These are phyloP conservation scores for Meloe dianella DNA, from an alignment of 2,888 invertebrate genomes.

Conservation along the genomic window DNA sequence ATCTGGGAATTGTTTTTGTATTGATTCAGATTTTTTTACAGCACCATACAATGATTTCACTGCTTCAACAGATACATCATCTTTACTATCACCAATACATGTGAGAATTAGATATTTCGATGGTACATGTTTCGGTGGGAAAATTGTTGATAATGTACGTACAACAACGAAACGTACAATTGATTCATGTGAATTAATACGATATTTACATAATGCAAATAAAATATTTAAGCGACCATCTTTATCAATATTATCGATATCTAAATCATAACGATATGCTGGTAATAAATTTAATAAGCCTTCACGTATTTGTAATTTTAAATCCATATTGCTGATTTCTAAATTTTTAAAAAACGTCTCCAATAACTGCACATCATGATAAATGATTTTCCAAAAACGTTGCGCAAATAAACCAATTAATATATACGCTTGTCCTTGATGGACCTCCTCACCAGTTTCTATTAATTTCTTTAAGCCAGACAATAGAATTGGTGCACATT, in stretches of 20 bases:
- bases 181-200: slow-evolving; percentile 77
- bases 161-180: slow-evolving; percentile 85
- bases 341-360: slow-evolving; percentile 63
- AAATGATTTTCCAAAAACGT: slow-evolving; percentile 68
- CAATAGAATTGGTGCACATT: slow-evolving; percentile 75
- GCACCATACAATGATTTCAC: slow-evolving; percentile 77
- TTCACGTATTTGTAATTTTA: slow-evolving; percentile 56
- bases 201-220: slow-evolving; percentile 70
- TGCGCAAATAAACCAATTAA: slow-evolving; percentile 74
- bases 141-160: slow-evolving; percentile 80
- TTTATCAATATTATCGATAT: slow-evolving; percentile 51
- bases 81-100: slow-evolving; percentile 85
- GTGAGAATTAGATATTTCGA: slow-evolving; percentile 81
- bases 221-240: slow-evolving; percentile 54
- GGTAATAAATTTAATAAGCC: slow-evolving; percentile 53
- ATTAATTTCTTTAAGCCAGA: slow-evolving; percentile 77
- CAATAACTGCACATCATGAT: slow-evolving; percentile 69
- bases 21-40: slow-evolving; percentile 63
- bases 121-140: slow-evolving; percentile 80
- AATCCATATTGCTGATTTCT: slow-evolving; percentile 57
- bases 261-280: slow-evolving; percentile 54
- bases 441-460: slow-evolving; percentile 67
- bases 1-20: slow-evolving; percentile 63
- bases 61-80: slow-evolving; percentile 77
- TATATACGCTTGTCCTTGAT: slow-evolving; percentile 74